phyloP scores from a whole-genome alignment of 2,888 invertebrate species.

The Laothoe populi region DNA sequence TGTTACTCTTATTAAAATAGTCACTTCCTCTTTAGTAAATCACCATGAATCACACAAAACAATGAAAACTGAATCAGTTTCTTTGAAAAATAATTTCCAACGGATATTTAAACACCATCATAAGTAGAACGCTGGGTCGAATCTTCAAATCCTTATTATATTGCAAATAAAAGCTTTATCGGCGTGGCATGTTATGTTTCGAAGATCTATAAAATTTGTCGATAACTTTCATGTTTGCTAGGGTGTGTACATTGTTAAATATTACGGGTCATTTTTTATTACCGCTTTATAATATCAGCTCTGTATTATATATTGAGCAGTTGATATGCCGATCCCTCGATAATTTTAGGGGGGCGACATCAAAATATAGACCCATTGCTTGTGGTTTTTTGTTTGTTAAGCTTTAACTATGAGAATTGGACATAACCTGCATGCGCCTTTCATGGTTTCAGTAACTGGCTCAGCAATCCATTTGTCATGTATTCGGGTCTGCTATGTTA shows the following conservation, averaged over 20 bases:
- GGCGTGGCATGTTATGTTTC: not conserved
- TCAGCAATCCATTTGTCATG: too few relatives aligned
- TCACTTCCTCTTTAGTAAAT: not conserved
- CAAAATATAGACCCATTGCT: too few relatives aligned
- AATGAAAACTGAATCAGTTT: constrained; percentile 19
- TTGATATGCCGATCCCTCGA: too few relatives aligned
- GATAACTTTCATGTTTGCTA: too few relatives aligned
- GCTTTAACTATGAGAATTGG: too few relatives aligned
- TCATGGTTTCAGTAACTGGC: too few relatives aligned
- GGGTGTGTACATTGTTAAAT: not conserved
- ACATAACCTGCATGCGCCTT: too few relatives aligned
- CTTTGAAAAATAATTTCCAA: not conserved
- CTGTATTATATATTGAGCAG: too few relatives aligned
- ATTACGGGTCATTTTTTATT: not conserved
- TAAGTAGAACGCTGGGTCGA: not conserved
- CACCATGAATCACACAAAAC: constrained; percentile 21
- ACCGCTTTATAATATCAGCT: too few relatives aligned
- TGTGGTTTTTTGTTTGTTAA: too few relatives aligned
- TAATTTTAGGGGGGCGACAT: too few relatives aligned
- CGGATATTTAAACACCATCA: not conserved
- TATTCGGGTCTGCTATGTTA: too few relatives aligned
- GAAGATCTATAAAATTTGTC: not conserved
- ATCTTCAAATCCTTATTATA: not conserved
- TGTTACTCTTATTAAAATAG: not conserved
- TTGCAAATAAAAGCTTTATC: not conserved